Conservation (phyloP, 1,140 invertebrate species). For the Heliconius congener region DNA sequence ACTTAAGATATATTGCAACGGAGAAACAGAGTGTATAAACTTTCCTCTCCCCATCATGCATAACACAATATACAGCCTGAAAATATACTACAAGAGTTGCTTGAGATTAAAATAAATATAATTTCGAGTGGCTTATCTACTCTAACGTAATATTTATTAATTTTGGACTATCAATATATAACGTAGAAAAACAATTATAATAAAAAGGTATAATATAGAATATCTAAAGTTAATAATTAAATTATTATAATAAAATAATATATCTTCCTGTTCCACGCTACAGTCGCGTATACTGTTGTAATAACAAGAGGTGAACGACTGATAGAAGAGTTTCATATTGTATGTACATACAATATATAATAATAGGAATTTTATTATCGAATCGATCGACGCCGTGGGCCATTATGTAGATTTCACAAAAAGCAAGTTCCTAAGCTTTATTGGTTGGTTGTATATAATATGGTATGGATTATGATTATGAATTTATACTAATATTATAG, state of each 20-base stretch:
- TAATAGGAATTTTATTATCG: neutral
- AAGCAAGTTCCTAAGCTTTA: too few relatives aligned
- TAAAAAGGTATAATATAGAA: neutral
- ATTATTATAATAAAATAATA: neutral
- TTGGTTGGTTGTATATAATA: too few relatives aligned
- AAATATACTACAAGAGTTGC: too few relatives aligned
- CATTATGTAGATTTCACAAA: neutral
- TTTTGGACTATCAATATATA: neutral
- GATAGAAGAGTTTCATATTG: slow-evolving; percentile 21
- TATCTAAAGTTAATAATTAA: neutral
- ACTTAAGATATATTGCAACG: too few relatives aligned
- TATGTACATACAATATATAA: neutral
- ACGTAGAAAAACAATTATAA: neutral
- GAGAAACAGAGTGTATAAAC: too few relatives aligned
- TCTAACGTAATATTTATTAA: too few relatives aligned
- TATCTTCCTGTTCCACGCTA: slow-evolving; percentile 26
- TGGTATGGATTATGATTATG: too few relatives aligned
- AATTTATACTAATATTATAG: too few relatives aligned
- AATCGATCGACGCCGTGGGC: neutral
- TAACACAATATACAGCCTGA: too few relatives aligned
- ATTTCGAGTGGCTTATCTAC: too few relatives aligned
- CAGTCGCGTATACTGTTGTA: neutral
- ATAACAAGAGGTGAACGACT: slow-evolving; percentile 25
- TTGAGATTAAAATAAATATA: too few relatives aligned
- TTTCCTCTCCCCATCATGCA: too few relatives aligned